These are phyloP conservation scores for Bettongia penicillata DNA, from an alignment of 2,113 vertebrate genomes.

Conservation along the genomic window DNA sequence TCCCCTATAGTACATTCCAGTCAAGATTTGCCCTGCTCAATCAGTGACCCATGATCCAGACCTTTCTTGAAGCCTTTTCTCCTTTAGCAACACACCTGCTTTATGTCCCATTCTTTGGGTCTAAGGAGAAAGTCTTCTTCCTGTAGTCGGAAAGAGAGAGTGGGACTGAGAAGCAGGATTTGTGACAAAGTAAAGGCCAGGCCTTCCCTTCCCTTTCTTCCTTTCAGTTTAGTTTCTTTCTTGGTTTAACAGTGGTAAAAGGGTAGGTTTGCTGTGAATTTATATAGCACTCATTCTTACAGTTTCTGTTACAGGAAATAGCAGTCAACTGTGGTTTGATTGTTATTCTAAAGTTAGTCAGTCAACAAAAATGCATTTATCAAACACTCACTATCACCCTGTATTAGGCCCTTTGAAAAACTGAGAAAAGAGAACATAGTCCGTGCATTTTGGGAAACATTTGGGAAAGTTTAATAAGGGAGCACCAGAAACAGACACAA, in stretches of 20 bases:
- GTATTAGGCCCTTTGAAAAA: background rate
- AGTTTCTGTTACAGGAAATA: slow-evolving; percentile 51
- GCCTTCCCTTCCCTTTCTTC: background rate
- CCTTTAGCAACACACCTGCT: background rate
- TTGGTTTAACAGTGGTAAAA: background rate
- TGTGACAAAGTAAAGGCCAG: background rate
- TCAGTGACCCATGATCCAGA: no score
- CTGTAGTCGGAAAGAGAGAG: background rate
- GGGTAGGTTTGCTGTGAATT: background rate
- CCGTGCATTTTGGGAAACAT: background rate
- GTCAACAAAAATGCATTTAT: background rate
- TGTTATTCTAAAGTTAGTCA: slow-evolving; percentile 37
- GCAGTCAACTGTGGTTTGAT: slow-evolving; percentile 38
- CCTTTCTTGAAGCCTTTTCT: background rate
- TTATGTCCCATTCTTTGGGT: background rate
- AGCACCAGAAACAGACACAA: background rate
- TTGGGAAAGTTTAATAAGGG: background rate
- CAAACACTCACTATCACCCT: background rate
- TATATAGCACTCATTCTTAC: background rate
- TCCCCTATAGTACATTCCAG: no score
- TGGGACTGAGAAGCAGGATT: background rate
- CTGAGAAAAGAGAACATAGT: background rate
- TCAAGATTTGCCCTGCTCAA: no score
- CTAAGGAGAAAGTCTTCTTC: background rate
- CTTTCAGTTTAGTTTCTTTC: background rate